Evolutionary conservation across 1,140 invertebrate genomes (phyloP).

Genomic region (Cylas formicarius): DNA sequence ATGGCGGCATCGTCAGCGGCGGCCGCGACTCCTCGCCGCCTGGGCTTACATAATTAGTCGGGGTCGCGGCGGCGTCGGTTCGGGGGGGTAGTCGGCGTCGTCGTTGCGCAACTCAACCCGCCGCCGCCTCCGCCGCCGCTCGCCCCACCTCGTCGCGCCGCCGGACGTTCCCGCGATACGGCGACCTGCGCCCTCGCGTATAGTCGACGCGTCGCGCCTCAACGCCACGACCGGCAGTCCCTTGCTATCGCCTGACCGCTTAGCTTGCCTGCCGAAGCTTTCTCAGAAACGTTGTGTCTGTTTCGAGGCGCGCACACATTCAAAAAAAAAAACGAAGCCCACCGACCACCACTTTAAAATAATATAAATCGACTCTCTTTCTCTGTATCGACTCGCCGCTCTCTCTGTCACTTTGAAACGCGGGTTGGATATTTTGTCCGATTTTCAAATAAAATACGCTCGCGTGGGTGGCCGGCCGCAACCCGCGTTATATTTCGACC

Average conservation of each 20-base stretch:
- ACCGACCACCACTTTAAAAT: too few relatives aligned
- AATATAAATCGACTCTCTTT: too few relatives aligned
- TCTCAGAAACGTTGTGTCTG: constrained; percentile 41
- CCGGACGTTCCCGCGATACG: constrained; percentile 12
- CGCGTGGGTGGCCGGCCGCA: too few relatives aligned
- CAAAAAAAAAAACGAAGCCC: constrained; percentile 11
- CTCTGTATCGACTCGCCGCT: neutral
- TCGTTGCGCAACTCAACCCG: constrained; percentile 26
- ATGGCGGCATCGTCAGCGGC: constrained; percentile 16
- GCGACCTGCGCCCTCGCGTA: constrained; percentile 12
- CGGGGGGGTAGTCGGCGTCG: constrained; percentile 23
- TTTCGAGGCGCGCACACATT: constrained; percentile 39
- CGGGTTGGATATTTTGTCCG: too few relatives aligned
- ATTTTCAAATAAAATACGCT: too few relatives aligned
- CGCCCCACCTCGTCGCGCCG: constrained; percentile 15
- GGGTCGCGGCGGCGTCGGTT: constrained; percentile 8
- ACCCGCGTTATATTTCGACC: too few relatives aligned
- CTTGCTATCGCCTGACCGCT: constrained; percentile 44
- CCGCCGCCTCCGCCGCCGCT: constrained; percentile 11
- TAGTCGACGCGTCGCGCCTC: constrained; percentile 23
- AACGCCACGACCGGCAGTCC: constrained; percentile 35
- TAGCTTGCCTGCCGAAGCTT: constrained; percentile 44
- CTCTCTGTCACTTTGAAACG: neutral
- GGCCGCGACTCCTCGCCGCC: constrained; percentile 13
- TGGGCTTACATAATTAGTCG: constrained; percentile 25